Conservation (phyloP, 2,797 vertebrate genomes). For the Mastacembelus armatus region DNA sequence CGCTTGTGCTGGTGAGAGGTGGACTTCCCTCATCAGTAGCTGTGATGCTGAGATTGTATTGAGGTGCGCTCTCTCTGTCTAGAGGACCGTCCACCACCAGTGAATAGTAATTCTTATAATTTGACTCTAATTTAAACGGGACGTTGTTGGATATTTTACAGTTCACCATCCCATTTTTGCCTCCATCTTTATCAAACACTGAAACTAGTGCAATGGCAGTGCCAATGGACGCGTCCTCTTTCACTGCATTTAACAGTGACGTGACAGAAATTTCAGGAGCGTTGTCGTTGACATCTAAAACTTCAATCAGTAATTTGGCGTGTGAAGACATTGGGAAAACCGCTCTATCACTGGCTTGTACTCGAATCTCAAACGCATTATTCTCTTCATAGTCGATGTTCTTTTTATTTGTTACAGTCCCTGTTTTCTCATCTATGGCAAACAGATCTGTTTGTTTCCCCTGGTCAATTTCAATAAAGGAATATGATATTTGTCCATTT, state of each 20-base stretch:
- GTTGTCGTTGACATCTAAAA: constrained; percentile 72
- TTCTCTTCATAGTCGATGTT: constrained; percentile 84
- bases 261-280: constrained; percentile 74
- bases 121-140: constrained; percentile 73
- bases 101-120: constrained; percentile 79
- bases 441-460: constrained; percentile 57
- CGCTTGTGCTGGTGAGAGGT: constrained; percentile 83
- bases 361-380: constrained; percentile 81
- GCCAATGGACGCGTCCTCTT: constrained; percentile 71
- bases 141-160: constrained; percentile 55
- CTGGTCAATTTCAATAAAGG: constrained; percentile 55
- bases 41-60: constrained; percentile 87
- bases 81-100: constrained; percentile 85
- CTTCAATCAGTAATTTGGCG: constrained; percentile 77
- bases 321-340: constrained; percentile 45
- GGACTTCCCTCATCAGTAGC: constrained; percentile 87
- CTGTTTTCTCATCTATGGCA: constrained; percentile 69
- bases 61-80: constrained; percentile 84
- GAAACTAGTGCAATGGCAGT: constrained; percentile 77
- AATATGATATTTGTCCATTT: constrained; percentile 73
- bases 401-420: constrained; percentile 82
- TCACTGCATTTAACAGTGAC: constrained; percentile 64
- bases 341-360: constrained; percentile 79
- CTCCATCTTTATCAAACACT: constrained; percentile 78
- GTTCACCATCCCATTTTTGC: constrained; percentile 62